Evolutionary conservation across 2,797 vertebrate species (phyloP).

Genomic region (Eupleurogrammus muticus): DNA sequence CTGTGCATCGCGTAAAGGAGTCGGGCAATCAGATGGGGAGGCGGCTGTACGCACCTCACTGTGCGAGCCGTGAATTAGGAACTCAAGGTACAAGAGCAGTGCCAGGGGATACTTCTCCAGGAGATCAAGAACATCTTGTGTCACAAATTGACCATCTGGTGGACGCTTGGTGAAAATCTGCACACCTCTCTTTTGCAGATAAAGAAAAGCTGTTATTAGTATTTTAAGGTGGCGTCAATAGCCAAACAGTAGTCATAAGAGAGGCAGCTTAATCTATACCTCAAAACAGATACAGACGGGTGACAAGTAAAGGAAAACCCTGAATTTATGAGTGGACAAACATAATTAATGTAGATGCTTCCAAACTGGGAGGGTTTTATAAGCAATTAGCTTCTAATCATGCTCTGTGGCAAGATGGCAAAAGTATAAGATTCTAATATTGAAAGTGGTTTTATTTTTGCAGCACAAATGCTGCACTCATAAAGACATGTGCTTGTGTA

Average conservation of each 20-base stretch:
- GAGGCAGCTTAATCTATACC: constrained; percentile 4
- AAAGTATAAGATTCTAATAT: no score
- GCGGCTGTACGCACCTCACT: constrained; percentile 70
- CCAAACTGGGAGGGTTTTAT: no score
- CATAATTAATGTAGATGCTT: no score
- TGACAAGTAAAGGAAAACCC: no score
- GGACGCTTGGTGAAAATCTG: constrained; percentile 74
- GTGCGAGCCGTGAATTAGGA: constrained; percentile 70
- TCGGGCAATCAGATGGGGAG: constrained; percentile 24
- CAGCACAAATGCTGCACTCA: no score
- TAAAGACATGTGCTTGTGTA: no score
- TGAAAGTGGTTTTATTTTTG: no score
- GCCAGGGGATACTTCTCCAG: constrained; percentile 73
- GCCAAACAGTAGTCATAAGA: constrained; percentile 11
- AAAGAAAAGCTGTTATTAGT: constrained; percentile 20
- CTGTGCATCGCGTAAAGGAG: constrained; percentile 42
- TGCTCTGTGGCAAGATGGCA: no score
- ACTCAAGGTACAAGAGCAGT: constrained; percentile 75
- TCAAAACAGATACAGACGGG: no score
- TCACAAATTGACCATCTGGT: constrained; percentile 48
- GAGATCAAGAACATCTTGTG: constrained; percentile 61
- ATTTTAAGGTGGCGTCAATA: constrained; percentile 7
- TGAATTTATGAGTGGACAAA: no score
- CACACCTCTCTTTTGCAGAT: constrained; percentile 70
- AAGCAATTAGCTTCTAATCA: no score